These are phyloP conservation scores for Noctua janthe DNA, from an alignment of 2,888 invertebrate species.

Conservation along the genomic window DNA sequence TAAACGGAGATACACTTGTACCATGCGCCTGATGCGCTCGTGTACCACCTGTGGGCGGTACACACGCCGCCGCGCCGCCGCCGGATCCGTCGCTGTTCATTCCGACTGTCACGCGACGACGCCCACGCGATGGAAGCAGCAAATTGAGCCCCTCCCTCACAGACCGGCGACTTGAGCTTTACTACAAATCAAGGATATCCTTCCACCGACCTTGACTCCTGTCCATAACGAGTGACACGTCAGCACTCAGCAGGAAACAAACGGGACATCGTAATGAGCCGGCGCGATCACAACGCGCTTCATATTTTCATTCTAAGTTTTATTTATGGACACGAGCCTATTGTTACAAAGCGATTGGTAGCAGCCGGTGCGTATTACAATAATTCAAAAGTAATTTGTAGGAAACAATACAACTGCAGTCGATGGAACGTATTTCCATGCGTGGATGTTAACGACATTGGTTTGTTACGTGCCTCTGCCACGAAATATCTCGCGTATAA, in stretches of 20 bases:
- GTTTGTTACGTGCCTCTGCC: slow-evolving; percentile 59
- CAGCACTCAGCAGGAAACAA: slow-evolving; percentile 8
- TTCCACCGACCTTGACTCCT: slow-evolving; percentile 50
- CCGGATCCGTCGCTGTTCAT: slow-evolving; percentile 16
- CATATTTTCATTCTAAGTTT: slow-evolving; percentile 26
- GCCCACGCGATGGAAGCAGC: slow-evolving; percentile 66
- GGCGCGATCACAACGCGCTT: background rate
- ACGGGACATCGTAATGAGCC: background rate
- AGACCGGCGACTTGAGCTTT: slow-evolving; percentile 55
- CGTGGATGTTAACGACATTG: slow-evolving; percentile 60
- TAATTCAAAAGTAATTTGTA: slow-evolving; percentile 62
- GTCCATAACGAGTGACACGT: slow-evolving; percentile 3
- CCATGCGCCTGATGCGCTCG: background rate
- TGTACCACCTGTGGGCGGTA: slow-evolving; percentile 20
- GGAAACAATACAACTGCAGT: slow-evolving; percentile 46
- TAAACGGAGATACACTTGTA: background rate
- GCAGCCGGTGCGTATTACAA: slow-evolving; percentile 51
- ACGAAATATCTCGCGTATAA: slow-evolving; percentile 50
- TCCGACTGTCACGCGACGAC: slow-evolving; percentile 50
- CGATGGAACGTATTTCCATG: slow-evolving; percentile 56
- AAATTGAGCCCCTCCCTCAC: slow-evolving; percentile 54
- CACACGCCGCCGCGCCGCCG: background rate
- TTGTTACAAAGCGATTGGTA: slow-evolving; percentile 54
- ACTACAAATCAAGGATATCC: slow-evolving; percentile 69
- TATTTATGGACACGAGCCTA: slow-evolving; percentile 14